Percentiles rank a stretch among this genome's conserved stretches.
These are phyloP conservation scores for Cyanocitta stelleri DNA, from an alignment of 2,113 vertebrate species.

Conservation along the genomic window DNA sequence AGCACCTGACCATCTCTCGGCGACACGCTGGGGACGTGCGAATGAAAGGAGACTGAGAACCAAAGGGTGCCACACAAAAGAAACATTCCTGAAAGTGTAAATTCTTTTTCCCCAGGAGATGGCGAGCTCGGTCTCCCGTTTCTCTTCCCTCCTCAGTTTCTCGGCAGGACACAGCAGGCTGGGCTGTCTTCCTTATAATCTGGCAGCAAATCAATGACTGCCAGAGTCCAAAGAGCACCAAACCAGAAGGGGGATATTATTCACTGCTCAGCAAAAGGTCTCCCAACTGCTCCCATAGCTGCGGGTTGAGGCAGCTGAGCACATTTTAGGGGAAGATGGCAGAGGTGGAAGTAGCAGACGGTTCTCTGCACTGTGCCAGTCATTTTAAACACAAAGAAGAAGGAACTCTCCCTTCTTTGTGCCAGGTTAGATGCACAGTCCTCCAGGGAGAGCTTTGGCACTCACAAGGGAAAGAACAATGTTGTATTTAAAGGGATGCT, in stretches of 20 bases:
- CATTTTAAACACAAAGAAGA: not conserved
- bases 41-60: not conserved
- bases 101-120: conserved; percentile 39
- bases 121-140: conserved; percentile 33
- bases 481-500: not conserved
- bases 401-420: not conserved
- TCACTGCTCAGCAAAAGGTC: not conserved
- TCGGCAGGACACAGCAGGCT: not conserved
- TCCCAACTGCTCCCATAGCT: not conserved
- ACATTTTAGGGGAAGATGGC: not conserved
- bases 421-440: not conserved
- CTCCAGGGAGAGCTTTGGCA: not conserved
- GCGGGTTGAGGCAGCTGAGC: not conserved
- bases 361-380: not conserved
- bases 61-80: not conserved
- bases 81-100: not conserved
- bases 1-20: not conserved
- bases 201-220: not conserved
- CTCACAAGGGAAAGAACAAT: accelerated
- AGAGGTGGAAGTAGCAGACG: not conserved
- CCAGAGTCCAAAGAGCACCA: not conserved
- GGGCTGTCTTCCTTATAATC: not conserved
- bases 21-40: not conserved
- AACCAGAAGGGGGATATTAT: not conserved
- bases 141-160: not conserved